Base-by-base conservation (phyloP, 2,113 vertebrate species). In the Cinclus cinclus region DNA sequence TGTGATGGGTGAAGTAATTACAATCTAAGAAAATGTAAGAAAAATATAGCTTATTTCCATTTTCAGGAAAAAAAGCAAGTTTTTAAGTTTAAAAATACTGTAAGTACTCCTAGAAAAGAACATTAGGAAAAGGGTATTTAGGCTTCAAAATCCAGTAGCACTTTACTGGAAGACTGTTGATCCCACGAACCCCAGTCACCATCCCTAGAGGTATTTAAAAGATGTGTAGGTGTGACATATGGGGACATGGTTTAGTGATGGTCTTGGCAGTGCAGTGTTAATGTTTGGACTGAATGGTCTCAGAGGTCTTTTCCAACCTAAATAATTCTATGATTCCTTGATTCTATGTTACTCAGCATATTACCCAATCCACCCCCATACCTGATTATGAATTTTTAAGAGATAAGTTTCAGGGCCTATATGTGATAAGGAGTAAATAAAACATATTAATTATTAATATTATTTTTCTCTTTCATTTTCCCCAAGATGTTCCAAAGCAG, bases 21-120 rank as follows among this genome's bases (percentile, higher is more conserved):
- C 13, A 83, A 20, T 33, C 37, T 53, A 52, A 24, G 35, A 80
- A 73, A 76, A 12, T 19, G 1, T 31, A 33, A 59, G 15, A 4
- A 75, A 81, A 85, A 59, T 18, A 37, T 0, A 49, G 10, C 2
- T 59, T 7, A 12, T 62, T 80, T 80, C 10, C 47, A 73, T 41
- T 76, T 55, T 71, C 11, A 6, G 22, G 39, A 20, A 56, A 69
- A 55, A 24, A 0, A 0, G 0, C 9, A 50, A 25, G 11, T 3
- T 83, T 83, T 46, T 35, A 33, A 55, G 10, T 70, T 67, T 69
- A 49, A 95, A 91, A 77, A 39, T 47, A 67, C 10, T 50, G 3
- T 37, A 69, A 69, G 4, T 13, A 42, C 30, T 47, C 19, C 23
- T 14, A 58, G 20, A 56, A 58, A 93, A 77, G 15, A 86, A 41